Evolutionary conservation across 2,888 invertebrate genomes (phyloP).

Genomic region (Cepaea hortensis): DNA sequence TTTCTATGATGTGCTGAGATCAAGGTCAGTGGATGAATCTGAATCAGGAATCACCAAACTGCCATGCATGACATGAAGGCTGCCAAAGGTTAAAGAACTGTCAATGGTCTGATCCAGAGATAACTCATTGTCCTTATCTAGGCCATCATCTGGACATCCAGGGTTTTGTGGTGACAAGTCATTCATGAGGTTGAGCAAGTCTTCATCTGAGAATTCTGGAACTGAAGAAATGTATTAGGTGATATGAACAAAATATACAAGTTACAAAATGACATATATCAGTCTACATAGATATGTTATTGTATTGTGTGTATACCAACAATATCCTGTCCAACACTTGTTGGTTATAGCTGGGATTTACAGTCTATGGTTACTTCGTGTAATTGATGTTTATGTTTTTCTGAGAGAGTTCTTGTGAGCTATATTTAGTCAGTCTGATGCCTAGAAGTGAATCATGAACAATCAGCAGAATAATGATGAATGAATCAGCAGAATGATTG

Average conservation of each 20-base stretch:
- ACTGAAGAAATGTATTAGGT: not conserved
- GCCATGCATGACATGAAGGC: conserved; percentile 31
- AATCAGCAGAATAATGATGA: too few relatives aligned
- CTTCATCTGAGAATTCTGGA: conserved; percentile 18
- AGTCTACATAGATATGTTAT: too few relatives aligned
- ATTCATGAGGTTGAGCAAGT: conserved; percentile 6
- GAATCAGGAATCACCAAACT: not conserved
- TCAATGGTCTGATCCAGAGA: conserved; percentile 18
- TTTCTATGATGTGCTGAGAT: not conserved
- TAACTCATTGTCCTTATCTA: not conserved
- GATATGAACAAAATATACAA: not conserved
- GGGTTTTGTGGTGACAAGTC: conserved; percentile 19
- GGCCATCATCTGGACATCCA: not conserved
- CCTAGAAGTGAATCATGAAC: too few relatives aligned
- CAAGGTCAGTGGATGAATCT: not conserved
- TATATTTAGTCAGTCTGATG: too few relatives aligned
- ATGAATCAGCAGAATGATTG: too few relatives aligned
- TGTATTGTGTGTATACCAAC: too few relatives aligned
- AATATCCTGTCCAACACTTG: too few relatives aligned
- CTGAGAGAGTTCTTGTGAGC: too few relatives aligned
- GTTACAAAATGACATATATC: too few relatives aligned
- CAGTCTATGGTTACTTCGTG: too few relatives aligned
- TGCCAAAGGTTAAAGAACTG: conserved; percentile 26
- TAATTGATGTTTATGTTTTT: too few relatives aligned
- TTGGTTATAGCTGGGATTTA: too few relatives aligned